Conservation (phyloP, 2,888 invertebrate species). For the Sarcophaga subvicina region DNA sequence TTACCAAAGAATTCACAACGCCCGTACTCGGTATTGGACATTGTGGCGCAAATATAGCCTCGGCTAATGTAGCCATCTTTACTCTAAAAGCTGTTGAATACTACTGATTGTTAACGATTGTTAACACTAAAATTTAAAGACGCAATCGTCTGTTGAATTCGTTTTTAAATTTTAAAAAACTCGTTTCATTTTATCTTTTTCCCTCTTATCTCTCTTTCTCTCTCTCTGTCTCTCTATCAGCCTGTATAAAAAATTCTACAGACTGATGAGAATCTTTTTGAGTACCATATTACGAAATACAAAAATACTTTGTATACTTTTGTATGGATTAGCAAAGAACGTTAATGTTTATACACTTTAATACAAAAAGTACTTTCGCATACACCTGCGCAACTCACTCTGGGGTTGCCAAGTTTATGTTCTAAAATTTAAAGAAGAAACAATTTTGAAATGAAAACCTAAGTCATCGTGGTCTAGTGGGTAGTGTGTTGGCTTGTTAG, state of each 20-base stretch:
- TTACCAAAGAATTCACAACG: conserved; percentile 81
- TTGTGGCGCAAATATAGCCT: conserved; percentile 15
- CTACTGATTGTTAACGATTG: conserved; percentile 83
- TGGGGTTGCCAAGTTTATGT: neutral
- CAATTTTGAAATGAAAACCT: neutral
- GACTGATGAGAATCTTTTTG: no score
- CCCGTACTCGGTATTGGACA: conserved; percentile 75
- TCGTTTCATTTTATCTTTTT: no score
- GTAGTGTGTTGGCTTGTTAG: no score
- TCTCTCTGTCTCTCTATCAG: no score
- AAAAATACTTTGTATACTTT: no score
- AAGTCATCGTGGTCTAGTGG: no score
- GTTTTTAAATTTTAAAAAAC: no score
- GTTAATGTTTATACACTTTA: neutral
- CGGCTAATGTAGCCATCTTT: conserved; percentile 43
- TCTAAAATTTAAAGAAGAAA: neutral
- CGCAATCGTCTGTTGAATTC: no score
- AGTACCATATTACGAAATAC: no score
- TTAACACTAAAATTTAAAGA: conserved; percentile 81
- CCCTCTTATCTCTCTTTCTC: no score
- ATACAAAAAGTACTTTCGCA: neutral
- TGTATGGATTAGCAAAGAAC: no score
- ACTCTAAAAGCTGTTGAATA: neutral
- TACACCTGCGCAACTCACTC: neutral
- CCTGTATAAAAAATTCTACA: no score